Base-by-base conservation (phyloP, 2,797 vertebrate species). In the Oceanodroma leucorhoa region DNA sequence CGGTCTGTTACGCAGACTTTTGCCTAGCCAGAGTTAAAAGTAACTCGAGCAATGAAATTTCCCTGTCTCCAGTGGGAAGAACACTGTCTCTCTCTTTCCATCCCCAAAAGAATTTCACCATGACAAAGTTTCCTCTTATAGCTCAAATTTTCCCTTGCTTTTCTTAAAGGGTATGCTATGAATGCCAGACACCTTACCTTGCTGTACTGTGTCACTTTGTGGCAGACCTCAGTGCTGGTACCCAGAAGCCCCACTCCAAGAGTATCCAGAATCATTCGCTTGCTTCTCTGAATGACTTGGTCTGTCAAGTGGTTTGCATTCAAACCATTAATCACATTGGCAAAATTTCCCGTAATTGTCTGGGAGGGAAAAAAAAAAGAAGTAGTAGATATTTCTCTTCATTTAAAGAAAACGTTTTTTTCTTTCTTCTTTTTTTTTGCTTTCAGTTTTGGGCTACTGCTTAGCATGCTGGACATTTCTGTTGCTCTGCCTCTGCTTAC, bases 181-280 rank as follows among this genome's bases (percentile, higher is more conserved):
- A 84, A 69, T 48, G 24, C 14, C 14, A 53, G 64, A 10, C 8
- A 34, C 24, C 96, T 97, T 98, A 99, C 99, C 98, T 99, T 98
- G 94, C 99, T 99, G 95, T 99, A 99, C 54, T 98, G 94, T 23
- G 98, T 97, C 84, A 97, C 98, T 96, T 98, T 99, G 85, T 98
- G 98, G 96, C 98, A 99, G 96, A 99, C 99, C 27, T 98, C 97
- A 0, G 99, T 99, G 67, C 89, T 97, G 91, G 98, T 98, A 80
- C 99, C 99, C 73, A 99, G 97, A 64, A 99, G 96, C 5, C 99
- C 99, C 14, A 99, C 99, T 8, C 99, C 99, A 69, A 99, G 98
- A 3, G 98, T 98, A 94, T 99, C 99, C 94, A 99, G 97, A 97
- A 99, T 99, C 99, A 99, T 99, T 94, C 99, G 96, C 92, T 99